Evolutionary conservation across 2,113 vertebrate genomes (phyloP).

Genomic region (Xenus cinereus): DNA sequence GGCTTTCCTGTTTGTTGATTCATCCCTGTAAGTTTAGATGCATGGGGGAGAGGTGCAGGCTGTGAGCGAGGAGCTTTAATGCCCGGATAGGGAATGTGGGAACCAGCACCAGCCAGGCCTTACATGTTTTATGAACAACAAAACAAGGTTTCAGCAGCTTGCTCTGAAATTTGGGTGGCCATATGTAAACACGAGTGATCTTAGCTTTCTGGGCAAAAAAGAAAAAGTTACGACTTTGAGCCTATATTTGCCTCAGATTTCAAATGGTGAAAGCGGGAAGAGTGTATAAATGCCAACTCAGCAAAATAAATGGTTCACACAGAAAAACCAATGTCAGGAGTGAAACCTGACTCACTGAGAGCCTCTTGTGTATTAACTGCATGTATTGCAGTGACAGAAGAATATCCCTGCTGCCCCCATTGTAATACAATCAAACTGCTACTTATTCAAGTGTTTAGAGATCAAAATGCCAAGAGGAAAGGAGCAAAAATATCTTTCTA

Average conservation of each 20-base stretch:
- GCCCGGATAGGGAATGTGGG: background rate
- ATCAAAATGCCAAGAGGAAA: constrained; percentile 20
- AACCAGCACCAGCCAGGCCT: background rate
- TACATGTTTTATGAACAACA: background rate
- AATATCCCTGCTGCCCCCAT: background rate
- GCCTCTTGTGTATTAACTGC: background rate
- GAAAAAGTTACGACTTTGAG: background rate
- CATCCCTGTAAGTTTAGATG: constrained; percentile 32
- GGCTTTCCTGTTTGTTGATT: constrained; percentile 25
- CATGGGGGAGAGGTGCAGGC: background rate
- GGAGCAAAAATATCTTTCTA: background rate
- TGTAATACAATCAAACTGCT: background rate
- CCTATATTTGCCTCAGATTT: constrained; percentile 22
- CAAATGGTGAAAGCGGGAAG: background rate
- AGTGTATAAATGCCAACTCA: background rate
- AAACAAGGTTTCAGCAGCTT: background rate
- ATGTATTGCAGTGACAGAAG: background rate
- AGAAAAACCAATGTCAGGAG: background rate
- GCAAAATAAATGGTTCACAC: background rate
- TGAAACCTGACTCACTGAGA: constrained; percentile 5
- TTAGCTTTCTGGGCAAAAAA: background rate
- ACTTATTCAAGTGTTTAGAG: background rate
- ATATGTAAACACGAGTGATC: background rate
- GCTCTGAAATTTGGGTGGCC: constrained; percentile 19
- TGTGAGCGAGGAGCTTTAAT: background rate